These are phyloP conservation scores for Geotrypetes seraphini DNA, from an alignment of 2,797 vertebrate genomes.

Conservation along the genomic window DNA sequence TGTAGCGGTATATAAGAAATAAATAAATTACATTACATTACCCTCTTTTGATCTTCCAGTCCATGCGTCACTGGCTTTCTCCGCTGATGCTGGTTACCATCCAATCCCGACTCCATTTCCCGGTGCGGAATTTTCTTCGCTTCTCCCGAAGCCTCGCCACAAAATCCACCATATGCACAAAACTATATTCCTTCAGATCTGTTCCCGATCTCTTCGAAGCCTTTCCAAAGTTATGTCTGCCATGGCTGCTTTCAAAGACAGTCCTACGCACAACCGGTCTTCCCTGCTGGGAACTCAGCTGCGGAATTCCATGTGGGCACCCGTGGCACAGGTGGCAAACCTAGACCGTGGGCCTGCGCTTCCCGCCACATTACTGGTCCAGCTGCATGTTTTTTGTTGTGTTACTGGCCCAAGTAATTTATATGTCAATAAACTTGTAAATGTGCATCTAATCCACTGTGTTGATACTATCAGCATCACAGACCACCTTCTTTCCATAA, in stretches of 20 bases:
- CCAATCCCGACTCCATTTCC: slow-evolving; percentile 84
- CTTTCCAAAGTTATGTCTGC: slow-evolving; percentile 24
- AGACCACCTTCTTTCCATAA: slow-evolving; percentile 50
- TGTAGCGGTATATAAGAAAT: too few species aligned
- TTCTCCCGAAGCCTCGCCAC: slow-evolving; percentile 37
- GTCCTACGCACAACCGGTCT: too few species aligned
- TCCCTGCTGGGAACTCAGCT: slow-evolving; percentile 29
- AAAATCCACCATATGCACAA: slow-evolving; percentile 43
- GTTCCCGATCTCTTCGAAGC: slow-evolving; percentile 34
- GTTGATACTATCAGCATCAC: slow-evolving; percentile 49
- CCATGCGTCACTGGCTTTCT: slow-evolving; percentile 81
- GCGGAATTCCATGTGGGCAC: slow-evolving; percentile 17
- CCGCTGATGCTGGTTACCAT: slow-evolving; percentile 72
- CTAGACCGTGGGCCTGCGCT: slow-evolving; percentile 34
- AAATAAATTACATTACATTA: too few species aligned
- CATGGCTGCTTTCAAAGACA: slow-evolving; percentile 53
- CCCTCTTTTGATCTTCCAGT: slow-evolving; percentile 94
- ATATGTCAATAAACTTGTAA: slow-evolving; percentile 54
- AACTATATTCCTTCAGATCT: slow-evolving; percentile 34
- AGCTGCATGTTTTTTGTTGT: slow-evolving; percentile 32
- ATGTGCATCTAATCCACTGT: slow-evolving; percentile 53
- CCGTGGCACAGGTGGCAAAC: slow-evolving; percentile 20
- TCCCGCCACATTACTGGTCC: slow-evolving; percentile 49
- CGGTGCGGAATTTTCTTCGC: slow-evolving; percentile 38
- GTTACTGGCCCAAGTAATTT: slow-evolving; percentile 52